Percentiles rank a stretch among this genome's conserved stretches.
These are phyloP conservation scores for Hydractinia symbiolongicarpus DNA, from an alignment of 30 jellyfish, hydroid and myxozoan species.

Conservation along the genomic window DNA sequence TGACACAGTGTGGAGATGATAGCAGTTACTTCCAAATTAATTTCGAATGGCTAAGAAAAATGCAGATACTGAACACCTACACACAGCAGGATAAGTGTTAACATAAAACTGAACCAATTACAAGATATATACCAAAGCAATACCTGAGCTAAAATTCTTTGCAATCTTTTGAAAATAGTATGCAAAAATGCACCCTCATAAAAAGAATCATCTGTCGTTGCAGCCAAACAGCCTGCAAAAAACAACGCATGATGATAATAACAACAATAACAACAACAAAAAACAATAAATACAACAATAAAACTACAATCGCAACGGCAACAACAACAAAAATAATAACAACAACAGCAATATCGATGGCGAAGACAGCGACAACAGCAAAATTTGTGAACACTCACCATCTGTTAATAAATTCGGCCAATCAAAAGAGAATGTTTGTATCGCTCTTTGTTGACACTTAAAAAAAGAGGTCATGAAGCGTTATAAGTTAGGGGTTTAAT, in stretches of 20 bases:
- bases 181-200: conserved; percentile 74
- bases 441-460: conserved; percentile 62
- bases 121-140: background rate
- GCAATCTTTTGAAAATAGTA: conserved; percentile 50
- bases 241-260: background rate
- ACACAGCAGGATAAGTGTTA: conserved; percentile 8
- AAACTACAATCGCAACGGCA: no score
- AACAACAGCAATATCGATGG: no score
- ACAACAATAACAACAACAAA: background rate
- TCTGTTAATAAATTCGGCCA: conserved; percentile 48
- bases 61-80: background rate
- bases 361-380: no score
- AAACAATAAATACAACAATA: background rate
- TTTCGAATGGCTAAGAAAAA: conserved; percentile 77
- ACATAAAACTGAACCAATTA: background rate
- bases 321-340: no score
- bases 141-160: conserved; percentile 73
- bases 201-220: conserved; percentile 18
- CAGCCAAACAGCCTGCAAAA: background rate
- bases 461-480: no score
- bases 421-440: conserved; percentile 46
- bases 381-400: no score
- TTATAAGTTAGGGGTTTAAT: no score
- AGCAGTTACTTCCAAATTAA: conserved; percentile 59
- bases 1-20: conserved; percentile 63